Evolutionary conservation across 1,140 invertebrate genomes (phyloP), one percentile per base, ranked within the genome.

Genomic region (Penaeus chinensis): DNA sequence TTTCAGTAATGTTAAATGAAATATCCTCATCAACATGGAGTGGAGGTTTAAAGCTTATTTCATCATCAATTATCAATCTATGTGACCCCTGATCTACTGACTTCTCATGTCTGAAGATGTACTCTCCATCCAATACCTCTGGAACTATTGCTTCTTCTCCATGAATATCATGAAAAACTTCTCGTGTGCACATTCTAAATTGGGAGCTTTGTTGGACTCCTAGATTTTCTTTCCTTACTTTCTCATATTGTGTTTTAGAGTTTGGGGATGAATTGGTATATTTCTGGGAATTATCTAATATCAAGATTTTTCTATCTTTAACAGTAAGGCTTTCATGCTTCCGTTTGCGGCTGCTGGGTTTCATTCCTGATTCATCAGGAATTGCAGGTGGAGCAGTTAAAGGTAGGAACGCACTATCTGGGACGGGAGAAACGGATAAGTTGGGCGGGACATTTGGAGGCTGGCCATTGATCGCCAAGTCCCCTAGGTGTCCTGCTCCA

Each of bases 401-500:
- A 47, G 80, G 80, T 71, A 81, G 77, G 78, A 86, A 61, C 77
- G 79, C 32, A 54, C n/a, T 42, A 82, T 32, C 60, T 69, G 85
- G 85, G 60, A 76, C 69, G 80, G 80, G 61, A 62, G 81, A 77
- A 78, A 24, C 74, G 61, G 47, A 24, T 63, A 78, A 18, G 77
- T 27, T 80, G 87, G 87, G 82, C 82, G 71, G 83, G 82, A 81
- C 84, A 65, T 89, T 77, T n/a, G 82, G 83, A 76, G 88, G 66
- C 65, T 71, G 69, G 88, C 88, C 88, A 89, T 89, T 89, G 88
- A 84, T 85, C 88, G 84, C 84, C 88, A 85, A 89, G 83, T 85
- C 80, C 65, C 88, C 84, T 82, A 80, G 69, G 83, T 63, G 83
- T 84, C 88, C 83, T 42, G 83, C 83, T 74, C 84, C 79, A 85